A percentile compares a stretch with the other conserved stretches of the same genome.
Conservation (phyloP, 2,797 vertebrate genomes). For the Buphagus erythrorhynchus region DNA sequence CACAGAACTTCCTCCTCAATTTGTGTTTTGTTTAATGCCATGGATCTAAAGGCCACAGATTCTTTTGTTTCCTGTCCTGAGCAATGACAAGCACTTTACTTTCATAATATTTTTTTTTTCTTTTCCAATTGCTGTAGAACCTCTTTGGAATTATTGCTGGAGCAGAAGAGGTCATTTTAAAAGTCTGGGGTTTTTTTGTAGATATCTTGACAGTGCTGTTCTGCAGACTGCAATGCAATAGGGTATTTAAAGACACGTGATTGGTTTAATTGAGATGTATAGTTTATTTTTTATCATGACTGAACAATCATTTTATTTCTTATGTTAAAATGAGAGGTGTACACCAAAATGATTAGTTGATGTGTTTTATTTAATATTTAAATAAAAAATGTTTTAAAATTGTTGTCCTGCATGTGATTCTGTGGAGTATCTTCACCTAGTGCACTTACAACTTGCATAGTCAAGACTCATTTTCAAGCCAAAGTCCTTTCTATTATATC, state of each 20-base stretch:
- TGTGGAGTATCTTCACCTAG: not conserved
- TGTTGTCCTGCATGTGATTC: not conserved
- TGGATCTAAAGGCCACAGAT: conserved; percentile 73
- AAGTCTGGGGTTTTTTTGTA: not conserved
- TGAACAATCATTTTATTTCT: conserved; percentile 77
- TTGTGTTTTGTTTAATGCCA: conserved; percentile 20
- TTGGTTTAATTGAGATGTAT: conserved; percentile 71
- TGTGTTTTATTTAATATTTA: conserved; percentile 86
- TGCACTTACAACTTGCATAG: not conserved
- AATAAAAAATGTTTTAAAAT: conserved; percentile 77
- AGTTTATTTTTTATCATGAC: conserved; percentile 79
- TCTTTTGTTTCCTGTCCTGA: conserved; percentile 64
- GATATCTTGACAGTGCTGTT: conserved; percentile 47
- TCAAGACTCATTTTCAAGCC: not conserved
- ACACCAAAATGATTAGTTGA: conserved; percentile 76
- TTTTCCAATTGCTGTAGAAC: conserved; percentile 62
- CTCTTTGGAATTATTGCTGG: conserved; percentile 61
- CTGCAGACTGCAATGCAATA: conserved; percentile 59
- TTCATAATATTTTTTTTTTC: conserved; percentile 32
- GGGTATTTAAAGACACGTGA: conserved; percentile 74
- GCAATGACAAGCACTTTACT: conserved; percentile 81
- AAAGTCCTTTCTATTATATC: not conserved
- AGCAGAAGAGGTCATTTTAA: conserved; percentile 58
- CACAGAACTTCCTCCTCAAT: not conserved
- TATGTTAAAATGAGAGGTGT: conserved; percentile 76